These are phyloP conservation scores for Apteryx owenii DNA, from an alignment of 2,113 vertebrate species.

Conservation along the genomic window DNA sequence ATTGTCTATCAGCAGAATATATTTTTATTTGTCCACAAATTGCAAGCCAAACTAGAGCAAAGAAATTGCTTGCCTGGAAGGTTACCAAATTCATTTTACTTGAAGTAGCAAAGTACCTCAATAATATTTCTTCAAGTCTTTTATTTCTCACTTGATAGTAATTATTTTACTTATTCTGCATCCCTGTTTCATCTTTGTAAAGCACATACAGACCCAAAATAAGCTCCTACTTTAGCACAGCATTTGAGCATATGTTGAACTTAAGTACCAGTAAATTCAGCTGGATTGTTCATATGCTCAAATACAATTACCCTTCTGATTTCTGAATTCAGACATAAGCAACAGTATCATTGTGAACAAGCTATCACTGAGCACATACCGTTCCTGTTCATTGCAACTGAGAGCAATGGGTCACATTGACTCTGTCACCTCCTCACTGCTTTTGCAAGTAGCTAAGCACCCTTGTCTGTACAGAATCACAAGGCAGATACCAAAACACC, in stretches of 20 bases:
- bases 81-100: conserved; percentile 27
- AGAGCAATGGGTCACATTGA: not conserved
- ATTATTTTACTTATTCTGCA: not conserved
- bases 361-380: not conserved
- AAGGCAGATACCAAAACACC: not conserved
- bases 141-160: conserved; percentile 1
- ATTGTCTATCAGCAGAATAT: not conserved
- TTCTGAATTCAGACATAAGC: not conserved
- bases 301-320: not conserved
- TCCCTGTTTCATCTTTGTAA: not conserved
- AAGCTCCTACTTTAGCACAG: not conserved
- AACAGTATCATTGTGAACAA: not conserved
- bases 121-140: conserved; percentile 17
- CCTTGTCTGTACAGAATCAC: not conserved
- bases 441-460: not conserved
- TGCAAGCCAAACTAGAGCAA: not conserved
- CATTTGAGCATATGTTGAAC: not conserved
- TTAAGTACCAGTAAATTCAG: not conserved
- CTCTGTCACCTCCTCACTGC: not conserved
- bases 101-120: conserved; percentile 27
- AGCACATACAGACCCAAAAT: not conserved
- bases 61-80: conserved; percentile 15
- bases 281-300: not conserved
- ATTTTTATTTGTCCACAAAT: conserved; percentile 6
- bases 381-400: not conserved